phyloP scores from a whole-genome alignment of 2,888 invertebrate genomes.

The Tinea semifulvella region DNA sequence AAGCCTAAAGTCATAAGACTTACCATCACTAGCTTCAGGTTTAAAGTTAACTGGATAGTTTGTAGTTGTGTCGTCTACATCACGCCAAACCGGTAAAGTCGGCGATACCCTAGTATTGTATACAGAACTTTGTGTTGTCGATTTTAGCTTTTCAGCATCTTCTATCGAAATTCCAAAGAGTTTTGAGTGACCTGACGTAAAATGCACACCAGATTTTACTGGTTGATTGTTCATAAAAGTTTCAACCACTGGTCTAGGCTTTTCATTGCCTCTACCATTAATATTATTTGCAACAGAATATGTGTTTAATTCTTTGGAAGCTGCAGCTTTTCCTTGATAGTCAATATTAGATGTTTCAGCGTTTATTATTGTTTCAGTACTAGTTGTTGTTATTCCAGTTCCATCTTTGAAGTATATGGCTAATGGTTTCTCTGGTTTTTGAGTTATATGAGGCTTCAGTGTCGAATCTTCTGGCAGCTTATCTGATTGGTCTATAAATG shows the following conservation, averaged over 20 bases:
- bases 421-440: slow-evolving; percentile 53
- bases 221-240: slow-evolving; percentile 16
- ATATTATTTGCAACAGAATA: not conserved
- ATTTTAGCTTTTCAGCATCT: slow-evolving; percentile 62
- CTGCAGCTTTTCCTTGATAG: not conserved
- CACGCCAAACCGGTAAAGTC: slow-evolving; percentile 66
- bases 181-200: slow-evolving; percentile 71
- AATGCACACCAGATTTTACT: slow-evolving; percentile 33
- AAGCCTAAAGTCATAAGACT: too few species aligned
- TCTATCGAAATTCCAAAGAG: slow-evolving; percentile 70
- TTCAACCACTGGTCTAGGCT: slow-evolving; percentile 16
- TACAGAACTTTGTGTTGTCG: slow-evolving; percentile 57
- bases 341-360: slow-evolving; percentile 35
- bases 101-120: slow-evolving; percentile 69
- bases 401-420: slow-evolving; percentile 48
- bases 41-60: slow-evolving; percentile 39
- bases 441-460: slow-evolving; percentile 53
- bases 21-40: slow-evolving; percentile 41
- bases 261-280: slow-evolving; percentile 16
- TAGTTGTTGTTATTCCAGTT: slow-evolving; percentile 31
- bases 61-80: slow-evolving; percentile 46
- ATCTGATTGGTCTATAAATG: slow-evolving; percentile 24
- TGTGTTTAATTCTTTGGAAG: not conserved
- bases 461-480: slow-evolving; percentile 36
- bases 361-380: slow-evolving; percentile 30